Evolutionary conservation across 2,888 invertebrate species (phyloP), one percentile per base, ranked within the genome.

Genomic region (Plebejus melissa): DNA sequence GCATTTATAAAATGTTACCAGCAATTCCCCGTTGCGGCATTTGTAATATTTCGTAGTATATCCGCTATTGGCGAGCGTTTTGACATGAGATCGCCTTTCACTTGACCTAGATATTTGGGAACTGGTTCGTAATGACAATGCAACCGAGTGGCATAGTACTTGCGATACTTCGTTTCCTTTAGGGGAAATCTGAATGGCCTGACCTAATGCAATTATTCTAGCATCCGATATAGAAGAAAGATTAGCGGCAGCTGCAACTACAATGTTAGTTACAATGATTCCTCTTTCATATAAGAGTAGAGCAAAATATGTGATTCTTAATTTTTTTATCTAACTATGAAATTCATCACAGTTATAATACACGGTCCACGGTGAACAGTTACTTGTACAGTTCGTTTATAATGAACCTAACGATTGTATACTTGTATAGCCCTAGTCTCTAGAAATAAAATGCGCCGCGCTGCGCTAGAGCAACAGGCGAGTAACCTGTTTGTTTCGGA

Each of bases 71-170:
- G 81, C 82, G 80, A 80, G 79, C 85, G 84, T 90, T 90, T 88
- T 88, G 88, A 88, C 89, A 87, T 83, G 87, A 86, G 83, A 82
- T 86, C 87, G 90, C 93, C 93, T 93, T 93, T 93, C 93, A 92
- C 93, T 92, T 87, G 93, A 88, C 93, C 93, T 88, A 90, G 89
- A 91, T 93, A 89, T 91, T 93, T 91, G 78, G 90, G 88, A 92
- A 91, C 92, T 89, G 89, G 93, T 92, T 90, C 84, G 87, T 85
- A 87, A 87, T 87, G 87, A 89, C 88, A 89, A 90, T 88, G 87
- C 88, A 83, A 83, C 82, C 83, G 82, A 81, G 82, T 82, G 80
- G 79, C 82, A 80, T 79, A 82, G 82, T 79, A 77, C 78, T 78
- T 82, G 81, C 77, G 80, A 78, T 78, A 76, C 84, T 81, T 74